Evolutionary conservation across 2,113 vertebrate genomes (phyloP), one percentile per base, ranked within the genome.

Genomic region (Coreoperca whiteheadi): DNA sequence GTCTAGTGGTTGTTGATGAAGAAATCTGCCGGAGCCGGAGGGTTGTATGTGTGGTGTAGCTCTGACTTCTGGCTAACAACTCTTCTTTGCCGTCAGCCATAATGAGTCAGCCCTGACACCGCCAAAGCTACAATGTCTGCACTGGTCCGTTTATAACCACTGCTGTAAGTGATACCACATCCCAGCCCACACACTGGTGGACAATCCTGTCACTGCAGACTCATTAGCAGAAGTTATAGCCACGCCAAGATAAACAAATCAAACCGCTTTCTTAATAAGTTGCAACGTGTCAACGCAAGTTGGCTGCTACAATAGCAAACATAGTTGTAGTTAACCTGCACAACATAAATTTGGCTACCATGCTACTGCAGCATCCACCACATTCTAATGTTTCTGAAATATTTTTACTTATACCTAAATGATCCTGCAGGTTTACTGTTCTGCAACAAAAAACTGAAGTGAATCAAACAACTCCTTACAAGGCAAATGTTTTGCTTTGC

Each of bases 71-170:
- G 81, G 60, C 50, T 53, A 79, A 84, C 77, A 77, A 78, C 74
- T 82, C 60, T 30, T 87, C 70, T 72, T 85, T 59, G 66, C 84
- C 72, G 8, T 89, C 86, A 77, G 83, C 74, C 68, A 25, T 89
- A 89, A 90, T 91, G 92, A 93, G 79, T 85, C 66, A 72, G 69
- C 59, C 57, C 48, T 71, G 84, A 88, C 71, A 78, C 59, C 3
- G 20, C 77, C 66, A 57, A 70, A 81, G 88, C 83, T 68, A 39
- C 72, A 74, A 67, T 50, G 37, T 80, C 50, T 70, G 54, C 59
- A 50, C 60, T 61, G 70, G 78, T 84, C 64, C 10, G 46, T 83
- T 88, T 81, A 79, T 77, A 82, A 74, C 78, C 25, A 39, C 65
- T 43, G 72, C 83, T 76, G 78, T 77, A 83, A 86, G 74, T 57